Conservation (phyloP, 2,113 vertebrate species). For the Perccottus glenii region DNA sequence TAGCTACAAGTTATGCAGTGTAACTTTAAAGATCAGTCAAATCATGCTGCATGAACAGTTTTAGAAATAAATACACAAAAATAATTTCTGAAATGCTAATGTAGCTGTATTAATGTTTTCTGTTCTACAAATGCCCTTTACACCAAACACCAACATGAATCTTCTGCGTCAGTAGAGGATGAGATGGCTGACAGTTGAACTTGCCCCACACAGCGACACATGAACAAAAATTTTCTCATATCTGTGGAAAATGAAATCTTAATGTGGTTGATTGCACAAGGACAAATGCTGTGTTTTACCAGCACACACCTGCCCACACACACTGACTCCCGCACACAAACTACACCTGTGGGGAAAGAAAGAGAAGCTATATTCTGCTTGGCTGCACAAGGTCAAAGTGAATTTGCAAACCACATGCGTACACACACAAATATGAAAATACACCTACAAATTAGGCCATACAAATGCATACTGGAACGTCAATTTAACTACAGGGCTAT, state of each 20-base stretch:
- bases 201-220: background rate
- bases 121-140: too few relatives aligned
- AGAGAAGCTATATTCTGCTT: conserved; percentile 27
- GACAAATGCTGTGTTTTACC: conserved; percentile 35
- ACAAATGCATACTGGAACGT: conserved; percentile 51
- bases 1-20: too few relatives aligned
- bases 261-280: conserved; percentile 44
- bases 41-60: too few relatives aligned
- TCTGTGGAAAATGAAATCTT: conserved; percentile 25
- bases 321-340: background rate
- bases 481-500: conserved; percentile 34
- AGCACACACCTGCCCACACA: background rate
- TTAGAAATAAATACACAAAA: too few relatives aligned
- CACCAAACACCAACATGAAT: too few relatives aligned
- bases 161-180: too few relatives aligned
- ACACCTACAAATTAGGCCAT: conserved; percentile 43
- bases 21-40: too few relatives aligned
- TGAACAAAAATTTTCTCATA: background rate
- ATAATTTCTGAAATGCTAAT: too few relatives aligned
- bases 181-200: background rate
- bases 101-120: too few relatives aligned
- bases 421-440: conserved; percentile 10
- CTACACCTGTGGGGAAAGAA: conserved; percentile 47
- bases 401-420: conserved; percentile 29
- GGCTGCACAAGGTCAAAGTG: conserved; percentile 57